These are phyloP conservation scores for Apeltes quadracus DNA, from an alignment of 2,113 vertebrate species.

Conservation along the genomic window DNA sequence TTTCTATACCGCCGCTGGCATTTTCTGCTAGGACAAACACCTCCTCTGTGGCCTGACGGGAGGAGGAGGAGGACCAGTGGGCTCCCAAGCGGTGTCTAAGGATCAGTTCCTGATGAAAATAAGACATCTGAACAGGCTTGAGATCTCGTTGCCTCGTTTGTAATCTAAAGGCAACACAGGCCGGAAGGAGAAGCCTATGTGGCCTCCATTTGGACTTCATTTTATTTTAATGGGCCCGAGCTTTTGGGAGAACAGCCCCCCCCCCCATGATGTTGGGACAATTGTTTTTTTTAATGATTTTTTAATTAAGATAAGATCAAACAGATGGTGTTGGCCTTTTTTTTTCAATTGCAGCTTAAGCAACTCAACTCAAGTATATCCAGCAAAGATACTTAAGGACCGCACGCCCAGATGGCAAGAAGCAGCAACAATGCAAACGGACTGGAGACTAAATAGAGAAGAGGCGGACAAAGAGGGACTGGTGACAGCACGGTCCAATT, in stretches of 20 bases:
- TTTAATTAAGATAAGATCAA: not conserved
- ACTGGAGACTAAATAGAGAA: not conserved
- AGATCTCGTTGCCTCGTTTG: constrained; percentile 36
- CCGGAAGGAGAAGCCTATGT: constrained; percentile 28
- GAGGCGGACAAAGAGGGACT: not conserved
- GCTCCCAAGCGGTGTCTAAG: constrained; percentile 52
- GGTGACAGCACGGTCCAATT: not conserved
- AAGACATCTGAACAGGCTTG: constrained; percentile 33
- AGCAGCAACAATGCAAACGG: not conserved
- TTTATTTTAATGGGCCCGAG: not conserved
- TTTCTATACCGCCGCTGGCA: not conserved
- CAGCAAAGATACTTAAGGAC: not conserved
- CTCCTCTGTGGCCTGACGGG: constrained; percentile 11
- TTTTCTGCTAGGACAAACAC: constrained; percentile 45
- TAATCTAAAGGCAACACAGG: constrained; percentile 29
- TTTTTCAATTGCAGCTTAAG: not conserved
- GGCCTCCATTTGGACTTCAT: constrained; percentile 18
- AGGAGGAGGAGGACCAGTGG: constrained; percentile 21
- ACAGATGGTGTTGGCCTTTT: not conserved
- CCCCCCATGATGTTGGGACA: not conserved
- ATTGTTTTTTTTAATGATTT: not conserved
- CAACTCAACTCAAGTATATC: not conserved
- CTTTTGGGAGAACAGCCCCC: not conserved
- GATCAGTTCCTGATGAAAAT: constrained; percentile 62
- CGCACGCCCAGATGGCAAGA: not conserved